Evolutionary conservation across 2,888 invertebrate genomes (phyloP).

Genomic region (Gymnocheta viridis): DNA sequence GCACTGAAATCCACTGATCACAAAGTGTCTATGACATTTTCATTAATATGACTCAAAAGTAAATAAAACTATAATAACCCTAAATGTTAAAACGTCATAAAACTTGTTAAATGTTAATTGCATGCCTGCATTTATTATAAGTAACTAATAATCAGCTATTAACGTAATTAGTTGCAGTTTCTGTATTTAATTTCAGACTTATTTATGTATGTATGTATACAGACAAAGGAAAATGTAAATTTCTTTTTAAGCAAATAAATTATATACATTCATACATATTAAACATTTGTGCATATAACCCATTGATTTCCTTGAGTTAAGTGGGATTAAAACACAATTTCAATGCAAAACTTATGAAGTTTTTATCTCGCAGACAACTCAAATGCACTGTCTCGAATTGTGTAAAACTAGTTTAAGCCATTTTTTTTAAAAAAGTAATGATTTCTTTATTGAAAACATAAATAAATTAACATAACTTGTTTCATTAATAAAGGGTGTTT

Average conservation of each 20-base stretch:
- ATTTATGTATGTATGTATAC: background rate
- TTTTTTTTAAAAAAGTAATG: slow-evolving; percentile 1
- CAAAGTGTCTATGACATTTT: background rate
- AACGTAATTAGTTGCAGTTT: slow-evolving; percentile 12
- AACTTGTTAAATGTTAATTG: slow-evolving; percentile 5
- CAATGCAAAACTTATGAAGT: background rate
- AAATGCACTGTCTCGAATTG: background rate
- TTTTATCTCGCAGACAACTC: background rate
- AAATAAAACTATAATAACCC: background rate
- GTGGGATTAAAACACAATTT: background rate
- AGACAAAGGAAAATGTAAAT: slow-evolving; percentile 6
- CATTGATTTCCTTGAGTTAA: slow-evolving; percentile 18
- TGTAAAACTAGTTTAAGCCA: slow-evolving; percentile 1
- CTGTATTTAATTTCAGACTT: background rate
- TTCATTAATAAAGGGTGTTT: background rate
- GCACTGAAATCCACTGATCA: background rate
- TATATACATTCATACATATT: background rate
- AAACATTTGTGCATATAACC: background rate
- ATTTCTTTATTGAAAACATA: slow-evolving; percentile 1
- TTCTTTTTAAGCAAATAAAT: background rate
- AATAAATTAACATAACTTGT: slow-evolving; percentile 13
- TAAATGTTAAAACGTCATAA: background rate
- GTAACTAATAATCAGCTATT: background rate
- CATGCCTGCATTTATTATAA: background rate
- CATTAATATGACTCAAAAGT: background rate